These are phyloP conservation scores for Microtus oregoni DNA, from an alignment of 2,113 vertebrate species.

Conservation along the genomic window DNA sequence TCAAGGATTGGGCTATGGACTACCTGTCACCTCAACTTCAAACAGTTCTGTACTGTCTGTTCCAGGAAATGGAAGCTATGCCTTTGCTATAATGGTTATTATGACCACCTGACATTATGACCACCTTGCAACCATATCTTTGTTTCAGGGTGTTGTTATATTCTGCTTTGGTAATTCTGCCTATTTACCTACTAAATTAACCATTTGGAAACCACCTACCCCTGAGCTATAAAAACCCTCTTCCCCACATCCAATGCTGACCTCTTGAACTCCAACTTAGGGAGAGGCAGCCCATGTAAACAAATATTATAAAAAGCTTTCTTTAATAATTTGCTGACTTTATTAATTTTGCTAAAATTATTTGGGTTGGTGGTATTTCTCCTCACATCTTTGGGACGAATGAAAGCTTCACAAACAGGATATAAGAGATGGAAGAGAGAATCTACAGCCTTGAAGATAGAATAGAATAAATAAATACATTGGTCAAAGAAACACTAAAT, in stretches of 20 bases:
- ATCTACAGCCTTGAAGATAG: background rate
- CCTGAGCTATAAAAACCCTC: background rate
- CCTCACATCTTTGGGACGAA: background rate
- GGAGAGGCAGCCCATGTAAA: background rate
- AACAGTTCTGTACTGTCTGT: background rate
- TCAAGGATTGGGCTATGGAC: background rate
- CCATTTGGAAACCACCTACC: background rate
- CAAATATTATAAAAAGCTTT: background rate
- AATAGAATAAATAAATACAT: background rate
- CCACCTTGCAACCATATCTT: background rate
- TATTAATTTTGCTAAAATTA: background rate
- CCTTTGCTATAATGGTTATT: background rate
- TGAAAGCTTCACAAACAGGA: background rate
- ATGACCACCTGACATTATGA: background rate
- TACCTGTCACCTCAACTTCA: background rate
- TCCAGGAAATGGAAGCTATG: background rate
- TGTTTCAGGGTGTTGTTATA: background rate
- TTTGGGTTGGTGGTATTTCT: background rate
- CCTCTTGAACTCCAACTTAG: background rate
- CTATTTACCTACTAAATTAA: background rate
- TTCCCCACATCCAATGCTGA: background rate
- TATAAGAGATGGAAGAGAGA: background rate
- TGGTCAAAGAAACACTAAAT: background rate
- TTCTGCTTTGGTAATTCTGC: background rate
- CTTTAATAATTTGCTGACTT: background rate